Conservation (phyloP, 2,888 invertebrate genomes). For the Athrips mouffetella region DNA sequence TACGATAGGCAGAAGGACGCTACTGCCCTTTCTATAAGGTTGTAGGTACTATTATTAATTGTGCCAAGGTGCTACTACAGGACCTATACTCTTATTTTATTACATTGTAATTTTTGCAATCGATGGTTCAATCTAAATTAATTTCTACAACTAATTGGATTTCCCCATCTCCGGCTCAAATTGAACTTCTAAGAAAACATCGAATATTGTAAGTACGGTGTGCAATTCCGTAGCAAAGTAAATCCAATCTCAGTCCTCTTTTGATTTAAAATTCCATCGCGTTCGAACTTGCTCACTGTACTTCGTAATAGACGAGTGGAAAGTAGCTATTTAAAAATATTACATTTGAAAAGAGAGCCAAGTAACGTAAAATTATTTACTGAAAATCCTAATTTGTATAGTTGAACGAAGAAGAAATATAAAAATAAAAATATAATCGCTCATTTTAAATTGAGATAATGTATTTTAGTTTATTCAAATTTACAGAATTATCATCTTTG, state of each 20-base stretch:
- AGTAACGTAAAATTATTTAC: neutral
- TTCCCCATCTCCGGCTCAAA: neutral
- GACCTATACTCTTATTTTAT: no score
- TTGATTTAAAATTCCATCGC: slow-evolving; percentile 6
- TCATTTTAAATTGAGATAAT: no score
- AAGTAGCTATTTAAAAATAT: no score
- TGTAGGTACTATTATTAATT: no score
- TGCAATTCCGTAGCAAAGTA: slow-evolving; percentile 5
- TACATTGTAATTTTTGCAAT: no score
- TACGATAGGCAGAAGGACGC: no score
- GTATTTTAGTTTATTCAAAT: no score
- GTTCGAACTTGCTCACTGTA: slow-evolving; percentile 3
- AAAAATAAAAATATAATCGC: no score
- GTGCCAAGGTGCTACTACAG: no score
- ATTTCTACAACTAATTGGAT: neutral
- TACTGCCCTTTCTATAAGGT: no score
- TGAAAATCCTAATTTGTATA: neutral
- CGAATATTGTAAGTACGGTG: slow-evolving; percentile 1
- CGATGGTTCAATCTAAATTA: neutral
- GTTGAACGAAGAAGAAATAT: neutral
- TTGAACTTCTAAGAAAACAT: slow-evolving; percentile 3
- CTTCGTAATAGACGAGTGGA: slow-evolving; percentile 1
- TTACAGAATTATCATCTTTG: no score
- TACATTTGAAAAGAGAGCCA: neutral
- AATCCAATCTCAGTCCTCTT: slow-evolving; percentile 4